Percentiles rank a stretch among this genome's conserved stretches.
Conservation (phyloP, 2,113 vertebrate species). For the Silurus asotus region DNA sequence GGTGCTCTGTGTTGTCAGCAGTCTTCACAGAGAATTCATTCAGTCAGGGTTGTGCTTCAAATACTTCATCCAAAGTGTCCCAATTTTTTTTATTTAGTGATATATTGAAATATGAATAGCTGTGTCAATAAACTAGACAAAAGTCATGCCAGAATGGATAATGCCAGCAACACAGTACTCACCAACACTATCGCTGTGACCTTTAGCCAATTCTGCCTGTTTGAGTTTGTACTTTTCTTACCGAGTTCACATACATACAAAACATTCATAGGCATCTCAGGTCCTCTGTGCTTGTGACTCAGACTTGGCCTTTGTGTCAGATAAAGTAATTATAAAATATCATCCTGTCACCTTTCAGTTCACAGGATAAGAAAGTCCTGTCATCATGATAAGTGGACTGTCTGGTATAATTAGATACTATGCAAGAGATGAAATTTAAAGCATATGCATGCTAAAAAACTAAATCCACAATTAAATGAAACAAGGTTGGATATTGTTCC, state of each 20-base stretch:
- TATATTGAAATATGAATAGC: slow-evolving; percentile 39
- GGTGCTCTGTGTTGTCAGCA: slow-evolving; percentile 47
- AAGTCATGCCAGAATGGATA: slow-evolving; percentile 34
- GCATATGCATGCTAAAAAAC: slow-evolving; percentile 43
- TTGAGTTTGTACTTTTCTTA: not conserved
- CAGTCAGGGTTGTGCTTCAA: slow-evolving; percentile 31
- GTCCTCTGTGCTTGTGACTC: slow-evolving; percentile 3
- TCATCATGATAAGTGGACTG: slow-evolving; percentile 60
- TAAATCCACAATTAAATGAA: not conserved
- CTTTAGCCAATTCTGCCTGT: slow-evolving; percentile 14
- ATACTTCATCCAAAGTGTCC: slow-evolving; percentile 6
- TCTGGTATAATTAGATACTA: slow-evolving; percentile 56
- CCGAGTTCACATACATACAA: not conserved
- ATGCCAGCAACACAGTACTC: not conserved
- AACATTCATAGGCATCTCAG: not conserved
- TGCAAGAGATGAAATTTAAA: slow-evolving; percentile 66
- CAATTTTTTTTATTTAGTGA: slow-evolving; percentile 29
- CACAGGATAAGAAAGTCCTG: slow-evolving; percentile 26
- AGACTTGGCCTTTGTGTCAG: slow-evolving; percentile 3
- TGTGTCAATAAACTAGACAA: slow-evolving; percentile 36
- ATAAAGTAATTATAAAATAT: slow-evolving; percentile 40
- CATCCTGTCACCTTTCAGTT: slow-evolving; percentile 9
- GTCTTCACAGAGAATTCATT: slow-evolving; percentile 52
- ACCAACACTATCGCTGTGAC: slow-evolving; percentile 19
- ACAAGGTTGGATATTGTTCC: not conserved